Conservation (phyloP, 2,113 vertebrate genomes). For the Caranx melampygus region DNA sequence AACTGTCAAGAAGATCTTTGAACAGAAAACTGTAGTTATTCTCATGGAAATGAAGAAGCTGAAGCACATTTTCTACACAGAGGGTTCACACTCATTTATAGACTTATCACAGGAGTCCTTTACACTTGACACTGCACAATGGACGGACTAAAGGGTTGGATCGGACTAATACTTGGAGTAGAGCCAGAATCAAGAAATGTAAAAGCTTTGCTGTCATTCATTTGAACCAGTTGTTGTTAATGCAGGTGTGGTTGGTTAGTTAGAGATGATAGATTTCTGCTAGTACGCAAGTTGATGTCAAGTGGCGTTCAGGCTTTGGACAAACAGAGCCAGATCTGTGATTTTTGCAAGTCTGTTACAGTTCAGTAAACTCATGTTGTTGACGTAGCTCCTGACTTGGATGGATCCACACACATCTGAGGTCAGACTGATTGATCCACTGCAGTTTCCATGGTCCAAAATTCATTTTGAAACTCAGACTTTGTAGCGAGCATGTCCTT, state of each 20-base stretch:
- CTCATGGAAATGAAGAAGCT: not conserved
- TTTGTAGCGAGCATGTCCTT: too few relatives aligned
- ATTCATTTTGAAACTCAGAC: too few relatives aligned
- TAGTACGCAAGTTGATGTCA: not conserved
- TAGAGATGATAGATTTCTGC: too few relatives aligned
- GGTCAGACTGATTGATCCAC: too few relatives aligned
- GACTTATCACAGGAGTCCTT: not conserved
- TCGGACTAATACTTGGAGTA: not conserved
- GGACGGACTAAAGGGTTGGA: not conserved
- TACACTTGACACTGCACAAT: not conserved
- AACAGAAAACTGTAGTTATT: not conserved
- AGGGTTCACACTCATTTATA: not conserved
- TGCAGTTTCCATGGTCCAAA: too few relatives aligned
- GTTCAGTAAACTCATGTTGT: not conserved
- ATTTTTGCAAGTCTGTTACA: not conserved
- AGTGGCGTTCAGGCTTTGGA: not conserved
- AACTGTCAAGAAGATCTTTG: constrained; percentile 8
- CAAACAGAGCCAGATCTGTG: not conserved
- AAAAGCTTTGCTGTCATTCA: too few relatives aligned
- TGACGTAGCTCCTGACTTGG: too few relatives aligned
- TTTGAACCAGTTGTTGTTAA: too few relatives aligned
- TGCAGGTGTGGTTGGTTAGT: too few relatives aligned
- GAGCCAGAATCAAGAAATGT: not conserved
- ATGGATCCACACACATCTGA: too few relatives aligned
- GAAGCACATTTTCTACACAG: not conserved